Conservation (phyloP, 2,888 invertebrate genomes). For the Drosophila mimetica region DNA sequence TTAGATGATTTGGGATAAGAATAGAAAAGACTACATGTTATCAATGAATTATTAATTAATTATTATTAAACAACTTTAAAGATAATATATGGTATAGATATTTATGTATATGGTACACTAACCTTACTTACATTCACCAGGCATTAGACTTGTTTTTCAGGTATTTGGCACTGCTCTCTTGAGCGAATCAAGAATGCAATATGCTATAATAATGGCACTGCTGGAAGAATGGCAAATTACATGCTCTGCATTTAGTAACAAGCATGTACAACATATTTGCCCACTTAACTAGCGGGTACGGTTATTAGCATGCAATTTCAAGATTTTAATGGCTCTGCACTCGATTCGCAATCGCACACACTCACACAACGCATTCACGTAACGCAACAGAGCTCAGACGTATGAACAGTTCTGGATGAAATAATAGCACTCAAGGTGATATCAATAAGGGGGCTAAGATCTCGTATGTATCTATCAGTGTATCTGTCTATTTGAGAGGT, state of each 20-base stretch:
- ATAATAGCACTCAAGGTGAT: slow-evolving; percentile 8
- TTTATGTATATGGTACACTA: too few species aligned
- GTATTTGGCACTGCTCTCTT: slow-evolving; percentile 23
- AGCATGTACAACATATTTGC: slow-evolving; percentile 76
- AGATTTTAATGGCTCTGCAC: slow-evolving; percentile 69
- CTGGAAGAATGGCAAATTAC: slow-evolving; percentile 62
- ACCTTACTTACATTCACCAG: too few species aligned
- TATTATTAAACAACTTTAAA: too few species aligned
- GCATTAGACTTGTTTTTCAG: slow-evolving; percentile 2
- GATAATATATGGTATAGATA: too few species aligned
- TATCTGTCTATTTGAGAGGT: background rate
- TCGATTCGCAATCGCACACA: slow-evolving; percentile 54
- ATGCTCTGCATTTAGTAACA: slow-evolving; percentile 74
- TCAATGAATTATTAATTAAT: too few species aligned
- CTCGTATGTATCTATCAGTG: background rate
- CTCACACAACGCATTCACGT: slow-evolving; percentile 23
- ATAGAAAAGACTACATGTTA: too few species aligned
- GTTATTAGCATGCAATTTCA: slow-evolving; percentile 76
- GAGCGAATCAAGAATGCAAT: slow-evolving; percentile 46
- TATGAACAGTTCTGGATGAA: background rate
- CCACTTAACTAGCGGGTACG: slow-evolving; percentile 68
- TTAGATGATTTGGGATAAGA: too few species aligned
- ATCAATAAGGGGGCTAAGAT: background rate
- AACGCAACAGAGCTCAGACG: slow-evolving; percentile 24
- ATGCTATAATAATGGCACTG: slow-evolving; percentile 60